These are phyloP conservation scores for Holothuria leucospilota DNA, from an alignment of 53 echinoderm and acorn worm species.

Conservation along the genomic window DNA sequence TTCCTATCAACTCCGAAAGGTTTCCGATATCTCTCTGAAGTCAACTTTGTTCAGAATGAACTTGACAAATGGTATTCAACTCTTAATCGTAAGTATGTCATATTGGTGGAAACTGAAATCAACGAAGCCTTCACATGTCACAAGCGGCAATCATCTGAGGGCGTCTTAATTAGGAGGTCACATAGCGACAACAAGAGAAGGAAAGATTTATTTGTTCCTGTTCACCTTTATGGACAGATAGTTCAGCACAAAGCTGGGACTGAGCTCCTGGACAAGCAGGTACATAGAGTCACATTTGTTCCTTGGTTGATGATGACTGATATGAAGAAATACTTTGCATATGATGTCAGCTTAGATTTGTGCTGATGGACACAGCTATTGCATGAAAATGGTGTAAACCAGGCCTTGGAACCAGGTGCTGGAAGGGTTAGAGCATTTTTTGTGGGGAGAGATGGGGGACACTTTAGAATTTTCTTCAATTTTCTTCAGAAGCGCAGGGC, in stretches of 20 bases:
- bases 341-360: too few relatives aligned
- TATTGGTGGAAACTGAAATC: constrained; percentile 88
- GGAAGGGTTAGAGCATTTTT: too few relatives aligned
- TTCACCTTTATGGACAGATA: constrained; percentile 91
- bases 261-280: constrained; percentile 91
- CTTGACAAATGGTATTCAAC: constrained; percentile 89
- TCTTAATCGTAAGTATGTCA: constrained; percentile 91
- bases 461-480: too few relatives aligned
- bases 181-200: constrained; percentile 67
- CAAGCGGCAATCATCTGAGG: constrained; percentile 72
- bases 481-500: too few relatives aligned
- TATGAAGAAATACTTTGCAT: too few relatives aligned
- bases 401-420: too few relatives aligned
- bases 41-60: constrained; percentile 94
- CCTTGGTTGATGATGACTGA: too few relatives aligned
- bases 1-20: constrained; percentile 95
- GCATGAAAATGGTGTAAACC: too few relatives aligned
- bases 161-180: constrained; percentile 78
- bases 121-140: constrained; percentile 95
- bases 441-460: too few relatives aligned
- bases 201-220: constrained; percentile 92
- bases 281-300: constrained; percentile 4
- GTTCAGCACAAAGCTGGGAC: constrained; percentile 84
- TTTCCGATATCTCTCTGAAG: constrained; percentile 93
- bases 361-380: too few relatives aligned